Evolutionary conservation across 2,888 invertebrate genomes (phyloP).

Genomic region (Leptopilina syphax): DNA sequence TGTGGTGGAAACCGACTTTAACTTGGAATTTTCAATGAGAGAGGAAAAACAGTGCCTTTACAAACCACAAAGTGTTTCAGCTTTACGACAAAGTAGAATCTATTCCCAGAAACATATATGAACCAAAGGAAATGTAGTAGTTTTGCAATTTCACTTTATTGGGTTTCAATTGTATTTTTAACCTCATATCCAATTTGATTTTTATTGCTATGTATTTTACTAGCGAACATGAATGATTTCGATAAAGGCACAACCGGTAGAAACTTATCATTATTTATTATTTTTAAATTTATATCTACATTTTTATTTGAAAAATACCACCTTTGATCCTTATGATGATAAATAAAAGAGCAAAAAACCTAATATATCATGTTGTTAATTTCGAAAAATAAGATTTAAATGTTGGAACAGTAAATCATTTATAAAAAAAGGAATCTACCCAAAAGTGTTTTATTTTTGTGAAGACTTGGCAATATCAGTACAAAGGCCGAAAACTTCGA

Average conservation of each 20-base stretch:
- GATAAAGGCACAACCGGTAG: neutral
- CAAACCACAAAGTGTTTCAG: constrained; percentile 5
- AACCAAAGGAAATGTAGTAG: neutral
- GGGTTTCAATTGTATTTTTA: neutral
- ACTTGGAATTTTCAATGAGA: constrained; percentile 4
- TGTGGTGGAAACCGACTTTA: constrained; percentile 8
- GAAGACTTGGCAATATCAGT: constrained; percentile 5
- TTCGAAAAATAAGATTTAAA: neutral
- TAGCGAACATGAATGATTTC: neutral
- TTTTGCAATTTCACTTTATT: constrained; percentile 2
- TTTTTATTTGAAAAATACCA: no score
- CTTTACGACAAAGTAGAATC: constrained; percentile 17
- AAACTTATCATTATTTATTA: no score
- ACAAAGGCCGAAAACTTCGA: constrained; percentile 24
- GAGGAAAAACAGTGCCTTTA: neutral
- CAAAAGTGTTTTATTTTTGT: neutral
- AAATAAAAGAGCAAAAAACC: no score
- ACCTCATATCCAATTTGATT: neutral
- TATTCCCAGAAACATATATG: neutral
- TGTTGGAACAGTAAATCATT: constrained; percentile 14
- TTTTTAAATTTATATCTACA: no score
- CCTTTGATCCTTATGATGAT: no score
- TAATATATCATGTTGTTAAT: neutral
- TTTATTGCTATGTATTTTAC: neutral
- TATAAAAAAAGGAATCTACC: neutral